These are phyloP conservation scores for Drosophila sturtevanti DNA, from an alignment of 1,140 invertebrate species.

Conservation along the genomic window DNA sequence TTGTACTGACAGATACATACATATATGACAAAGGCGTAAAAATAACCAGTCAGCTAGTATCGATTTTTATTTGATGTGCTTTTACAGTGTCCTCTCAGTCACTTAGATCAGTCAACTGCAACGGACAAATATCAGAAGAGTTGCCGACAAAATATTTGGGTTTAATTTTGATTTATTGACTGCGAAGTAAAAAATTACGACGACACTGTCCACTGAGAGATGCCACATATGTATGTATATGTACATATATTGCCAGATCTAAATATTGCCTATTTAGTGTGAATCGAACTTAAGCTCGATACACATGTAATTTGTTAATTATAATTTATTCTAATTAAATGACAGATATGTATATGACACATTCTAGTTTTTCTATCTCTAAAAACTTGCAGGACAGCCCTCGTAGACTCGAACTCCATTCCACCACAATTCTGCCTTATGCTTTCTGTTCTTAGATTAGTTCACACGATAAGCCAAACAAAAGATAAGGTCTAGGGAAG, in stretches of 20 bases:
- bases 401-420: conserved; percentile 72
- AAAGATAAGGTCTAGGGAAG: conserved; percentile 29
- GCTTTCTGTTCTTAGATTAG: conserved; percentile 55
- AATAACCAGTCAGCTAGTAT: background rate
- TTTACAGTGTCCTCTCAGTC: conserved; percentile 73
- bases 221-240: too few relatives aligned
- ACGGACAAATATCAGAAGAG: conserved; percentile 30
- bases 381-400: conserved; percentile 19
- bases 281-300: too few relatives aligned
- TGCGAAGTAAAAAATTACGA: conserved; percentile 13
- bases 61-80: conserved; percentile 73
- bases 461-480: conserved; percentile 75
- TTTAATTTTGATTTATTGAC: too few relatives aligned
- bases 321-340: too few relatives aligned
- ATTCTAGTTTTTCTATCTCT: background rate
- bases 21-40: too few relatives aligned
- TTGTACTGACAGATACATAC: too few relatives aligned
- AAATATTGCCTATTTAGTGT: too few relatives aligned
- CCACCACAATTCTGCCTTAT: conserved; percentile 38
- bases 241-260: too few relatives aligned
- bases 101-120: conserved; percentile 67
- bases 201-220: too few relatives aligned
- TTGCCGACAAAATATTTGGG: conserved; percentile 42
- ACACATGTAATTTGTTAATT: too few relatives aligned
- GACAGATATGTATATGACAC: too few relatives aligned